Evolutionary conservation across 2,797 vertebrate genomes (phyloP), one percentile per base, ranked within the genome.

Genomic region (Anableps anableps): DNA sequence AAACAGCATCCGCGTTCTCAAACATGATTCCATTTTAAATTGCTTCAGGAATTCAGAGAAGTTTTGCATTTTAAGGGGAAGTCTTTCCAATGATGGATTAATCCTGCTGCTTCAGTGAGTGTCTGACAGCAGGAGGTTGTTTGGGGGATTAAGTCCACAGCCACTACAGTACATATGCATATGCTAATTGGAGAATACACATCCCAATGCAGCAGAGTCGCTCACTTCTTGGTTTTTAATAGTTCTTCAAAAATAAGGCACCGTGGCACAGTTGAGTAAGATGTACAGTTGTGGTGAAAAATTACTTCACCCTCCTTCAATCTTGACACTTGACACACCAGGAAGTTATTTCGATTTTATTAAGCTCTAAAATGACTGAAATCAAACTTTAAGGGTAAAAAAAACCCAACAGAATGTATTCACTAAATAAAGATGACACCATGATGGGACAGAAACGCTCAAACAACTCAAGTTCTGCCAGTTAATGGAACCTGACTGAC

Each of bases 111-210:
- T 50, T 51, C 48, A 58, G 14, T n/a, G 74, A 60, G 75, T 50
- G 21, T 51, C 60, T 77, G 62, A 36, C 47, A 21, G 36, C 62
- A 77, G 75, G 48, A n/a, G 34, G n/a, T n/a, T 71, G n/a, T 21
- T 21, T 72, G 50, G 50, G 50, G 50, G 76, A 53, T 70, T 38
- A 5, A 68, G 64, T 70, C 64, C 76, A 70, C 34, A 70, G 48
- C 26, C 36, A 41, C 62, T 51, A 41, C 47, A 53, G 41, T 51
- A 70, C 66, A 38, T 41, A 29, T 51, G 47, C 76, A 41, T 51
- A 68, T 38, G 62, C 64, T 77, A 70, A 70, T 51, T 26, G 31
- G 74, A 5, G 48, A 38, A 53, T 47, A 29, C 10, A 34, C 10
- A 11, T 29, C 16, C 31, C 34, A 21, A 21, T 21, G 64, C 76